Conservation (phyloP, 1,140 invertebrate genomes). For the Brachionus plicatilis region DNA sequence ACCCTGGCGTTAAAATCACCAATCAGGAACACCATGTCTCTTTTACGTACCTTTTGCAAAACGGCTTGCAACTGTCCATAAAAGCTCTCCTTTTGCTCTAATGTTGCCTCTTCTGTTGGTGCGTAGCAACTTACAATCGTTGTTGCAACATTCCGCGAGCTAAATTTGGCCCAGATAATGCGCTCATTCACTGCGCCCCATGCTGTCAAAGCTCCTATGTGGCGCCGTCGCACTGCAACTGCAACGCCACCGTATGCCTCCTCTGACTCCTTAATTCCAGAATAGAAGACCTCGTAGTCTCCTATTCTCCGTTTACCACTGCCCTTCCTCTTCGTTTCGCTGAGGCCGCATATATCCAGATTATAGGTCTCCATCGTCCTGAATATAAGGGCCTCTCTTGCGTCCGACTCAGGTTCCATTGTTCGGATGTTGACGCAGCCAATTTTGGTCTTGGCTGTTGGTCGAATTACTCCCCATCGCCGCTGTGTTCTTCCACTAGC, state of each 20-base stretch:
- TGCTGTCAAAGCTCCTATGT: neutral
- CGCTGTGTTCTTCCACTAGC: no score
- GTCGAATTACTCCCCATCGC: no score
- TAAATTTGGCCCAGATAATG: neutral
- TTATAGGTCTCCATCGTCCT: no score
- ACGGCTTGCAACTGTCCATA: neutral
- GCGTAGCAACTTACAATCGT: neutral
- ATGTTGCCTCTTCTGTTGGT: neutral
- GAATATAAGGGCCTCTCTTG: no score
- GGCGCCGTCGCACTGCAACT: neutral
- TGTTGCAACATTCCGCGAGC: neutral
- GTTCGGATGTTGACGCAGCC: no score
- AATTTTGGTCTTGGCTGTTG: no score
- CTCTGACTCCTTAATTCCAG: neutral
- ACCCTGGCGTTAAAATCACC: neutral
- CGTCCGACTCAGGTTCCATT: no score
- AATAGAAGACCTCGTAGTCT: constrained; percentile 2
- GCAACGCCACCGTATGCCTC: neutral
- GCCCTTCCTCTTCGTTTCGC: neutral
- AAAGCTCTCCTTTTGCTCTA: neutral
- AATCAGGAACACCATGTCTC: neutral
- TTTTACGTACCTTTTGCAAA: neutral
- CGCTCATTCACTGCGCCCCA: neutral
- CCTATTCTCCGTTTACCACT: neutral
- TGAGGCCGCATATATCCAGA: no score